Evolutionary conservation across 2,113 vertebrate species (phyloP).

Genomic region (Xyrauchen texanus): DNA sequence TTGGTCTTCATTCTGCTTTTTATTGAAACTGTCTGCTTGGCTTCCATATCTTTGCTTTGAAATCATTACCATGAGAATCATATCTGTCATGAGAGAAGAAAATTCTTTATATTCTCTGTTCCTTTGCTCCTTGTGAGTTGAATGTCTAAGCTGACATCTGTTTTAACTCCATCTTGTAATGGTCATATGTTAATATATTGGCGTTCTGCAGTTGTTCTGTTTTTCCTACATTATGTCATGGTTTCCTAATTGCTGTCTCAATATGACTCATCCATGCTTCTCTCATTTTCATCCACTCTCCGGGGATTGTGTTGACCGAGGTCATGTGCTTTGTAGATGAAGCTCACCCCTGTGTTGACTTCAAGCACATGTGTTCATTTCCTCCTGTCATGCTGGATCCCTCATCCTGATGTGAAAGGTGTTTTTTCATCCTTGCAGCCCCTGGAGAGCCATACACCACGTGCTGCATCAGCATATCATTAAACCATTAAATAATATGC

Average conservation of each 20-base stretch:
- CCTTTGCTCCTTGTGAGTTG: slow-evolving; percentile 6
- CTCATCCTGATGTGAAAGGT: too few species aligned
- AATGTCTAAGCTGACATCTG: slow-evolving; percentile 29
- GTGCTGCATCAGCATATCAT: too few species aligned
- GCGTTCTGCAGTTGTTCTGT: background rate
- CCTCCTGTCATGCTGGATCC: background rate
- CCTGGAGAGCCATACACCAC: too few species aligned
- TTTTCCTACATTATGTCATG: slow-evolving; percentile 5
- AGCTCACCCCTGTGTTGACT: background rate
- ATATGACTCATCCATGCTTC: slow-evolving; percentile 8
- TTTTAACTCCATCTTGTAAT: slow-evolving; percentile 18
- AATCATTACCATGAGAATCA: slow-evolving; percentile 5
- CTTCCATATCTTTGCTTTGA: slow-evolving; percentile 22
- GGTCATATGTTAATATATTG: background rate
- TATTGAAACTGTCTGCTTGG: slow-evolving; percentile 16
- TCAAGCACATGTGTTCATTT: slow-evolving; percentile 4
- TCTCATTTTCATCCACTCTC: slow-evolving; percentile 9
- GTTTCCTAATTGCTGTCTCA: slow-evolving; percentile 25
- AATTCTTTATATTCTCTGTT: background rate
- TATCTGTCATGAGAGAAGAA: background rate
- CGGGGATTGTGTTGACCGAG: slow-evolving; percentile 16
- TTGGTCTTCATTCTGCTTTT: slow-evolving; percentile 9
- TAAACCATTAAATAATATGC: too few species aligned
- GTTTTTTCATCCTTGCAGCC: too few species aligned
- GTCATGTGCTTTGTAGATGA: slow-evolving; percentile 4